Conservation (phyloP, 2,113 vertebrate genomes). For the Daphoenositta chrysoptera region DNA sequence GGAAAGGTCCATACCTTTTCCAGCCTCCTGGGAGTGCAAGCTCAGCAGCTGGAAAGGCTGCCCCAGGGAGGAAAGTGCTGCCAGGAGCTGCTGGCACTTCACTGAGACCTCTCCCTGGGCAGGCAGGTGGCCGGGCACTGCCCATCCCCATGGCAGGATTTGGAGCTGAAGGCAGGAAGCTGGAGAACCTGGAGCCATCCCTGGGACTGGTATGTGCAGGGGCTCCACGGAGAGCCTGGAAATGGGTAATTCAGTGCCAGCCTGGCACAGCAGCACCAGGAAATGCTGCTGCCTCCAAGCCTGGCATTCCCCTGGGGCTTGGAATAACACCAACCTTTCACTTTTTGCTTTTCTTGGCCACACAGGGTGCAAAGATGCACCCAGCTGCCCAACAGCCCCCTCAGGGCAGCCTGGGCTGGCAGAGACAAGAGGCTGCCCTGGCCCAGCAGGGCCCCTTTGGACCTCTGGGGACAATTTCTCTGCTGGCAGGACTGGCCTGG, state of each 20-base stretch:
- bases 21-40: background rate
- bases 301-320: background rate
- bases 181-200: background rate
- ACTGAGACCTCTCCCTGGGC: rapidly evolving
- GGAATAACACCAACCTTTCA: background rate
- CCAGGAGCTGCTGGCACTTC: background rate
- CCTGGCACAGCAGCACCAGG: background rate
- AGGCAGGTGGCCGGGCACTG: rapidly evolving
- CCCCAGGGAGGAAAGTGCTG: background rate
- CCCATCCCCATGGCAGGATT: rapidly evolving
- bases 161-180: background rate
- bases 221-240: background rate
- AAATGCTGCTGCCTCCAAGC: background rate
- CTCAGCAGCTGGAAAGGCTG: background rate
- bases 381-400: background rate
- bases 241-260: background rate
- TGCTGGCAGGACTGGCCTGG: rapidly evolving
- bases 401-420: background rate
- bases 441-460: no score
- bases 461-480: rapidly evolving
- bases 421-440: background rate
- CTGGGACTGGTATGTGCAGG: rapidly evolving
- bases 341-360: background rate
- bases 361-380: rapidly evolving
- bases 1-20: background rate